Evolutionary conservation across 2,113 vertebrate genomes (phyloP), one percentile per base, ranked within the genome.

Genomic region (Diadophis punctatus): DNA sequence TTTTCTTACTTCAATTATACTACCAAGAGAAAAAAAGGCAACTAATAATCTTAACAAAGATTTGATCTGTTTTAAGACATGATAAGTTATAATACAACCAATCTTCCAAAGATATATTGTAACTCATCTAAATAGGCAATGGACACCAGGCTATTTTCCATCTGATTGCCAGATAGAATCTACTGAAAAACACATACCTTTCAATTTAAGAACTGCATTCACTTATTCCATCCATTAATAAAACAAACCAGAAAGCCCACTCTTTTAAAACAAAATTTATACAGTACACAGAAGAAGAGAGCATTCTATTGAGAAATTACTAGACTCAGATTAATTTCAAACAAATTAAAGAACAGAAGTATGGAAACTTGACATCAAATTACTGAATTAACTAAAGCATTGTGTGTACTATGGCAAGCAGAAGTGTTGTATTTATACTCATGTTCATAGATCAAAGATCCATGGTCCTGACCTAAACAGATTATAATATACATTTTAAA

Each of bases 11-110:
- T 95, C 95, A 95, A 95, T 95, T 95, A 93, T 92, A 94, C 94
- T 93, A 63, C 53, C 93, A 94, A 18, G 9, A 94, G 94, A 4
- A 11, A 18, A 11, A 4, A 34, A 63, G 27, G 96, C 94, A 95
- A 94, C 86, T 94, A 94, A 91, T 96, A 95, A 93, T 93, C 95
- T 96, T 94, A 96, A 96, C 94, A 93, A 95, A 95, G 88, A 95
- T 87, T 95, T 93, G 90, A 92, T 94, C 86, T 95, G 92, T 55
- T 51, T 34, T 53, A 91, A 48, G 53, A 92, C 27, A 52, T 22
- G 30, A 93, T 94, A 96, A 90, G 93, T 92, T 92, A 94, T 91
- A 95, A 91, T 91, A 56, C 22, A 52, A 90, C 91, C 88, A 93
- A 92, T 93, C 94, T 53, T 91, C 94, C 94, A 91, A 53, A 68